Percentiles rank a stretch among this genome's conserved stretches.
These are phyloP conservation scores for Opisthocomus hoazin DNA, from an alignment of 2,113 vertebrate genomes.

Conservation along the genomic window DNA sequence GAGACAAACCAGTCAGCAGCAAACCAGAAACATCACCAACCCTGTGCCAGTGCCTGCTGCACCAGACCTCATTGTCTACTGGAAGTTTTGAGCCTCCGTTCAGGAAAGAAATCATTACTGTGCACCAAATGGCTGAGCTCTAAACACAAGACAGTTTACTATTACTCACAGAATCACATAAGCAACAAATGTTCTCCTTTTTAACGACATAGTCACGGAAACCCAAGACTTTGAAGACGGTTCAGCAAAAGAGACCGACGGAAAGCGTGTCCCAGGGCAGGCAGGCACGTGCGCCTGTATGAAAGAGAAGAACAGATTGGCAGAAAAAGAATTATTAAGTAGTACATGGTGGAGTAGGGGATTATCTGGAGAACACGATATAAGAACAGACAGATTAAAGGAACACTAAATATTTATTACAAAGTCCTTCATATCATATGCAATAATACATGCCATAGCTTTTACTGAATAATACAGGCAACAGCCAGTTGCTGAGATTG, in stretches of 20 bases:
- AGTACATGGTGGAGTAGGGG: neutral
- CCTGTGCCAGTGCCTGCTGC: neutral
- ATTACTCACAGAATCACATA: neutral
- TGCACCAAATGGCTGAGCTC: neutral
- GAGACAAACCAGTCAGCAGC: neutral
- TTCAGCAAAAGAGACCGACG: neutral
- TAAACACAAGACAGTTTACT: neutral
- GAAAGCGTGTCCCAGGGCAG: neutral
- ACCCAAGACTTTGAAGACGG: neutral
- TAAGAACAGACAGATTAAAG: conserved; percentile 48
- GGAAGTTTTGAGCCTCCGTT: neutral
- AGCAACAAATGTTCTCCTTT: neutral
- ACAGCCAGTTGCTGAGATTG: conserved; percentile 18
- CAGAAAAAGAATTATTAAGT: conserved; percentile 32
- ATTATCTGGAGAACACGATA: conserved; percentile 43
- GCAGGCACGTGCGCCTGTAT: accelerated
- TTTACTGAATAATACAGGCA: conserved; percentile 48
- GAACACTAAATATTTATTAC: conserved; percentile 44
- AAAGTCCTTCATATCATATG: neutral
- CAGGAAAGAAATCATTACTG: neutral
- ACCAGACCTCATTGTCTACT: neutral
- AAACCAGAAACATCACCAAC: neutral
- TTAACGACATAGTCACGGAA: neutral
- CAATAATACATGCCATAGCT: conserved; percentile 8
- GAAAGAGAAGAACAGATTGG: neutral